Conservation (phyloP, 2,797 vertebrate species). For the Morelia viridis region DNA sequence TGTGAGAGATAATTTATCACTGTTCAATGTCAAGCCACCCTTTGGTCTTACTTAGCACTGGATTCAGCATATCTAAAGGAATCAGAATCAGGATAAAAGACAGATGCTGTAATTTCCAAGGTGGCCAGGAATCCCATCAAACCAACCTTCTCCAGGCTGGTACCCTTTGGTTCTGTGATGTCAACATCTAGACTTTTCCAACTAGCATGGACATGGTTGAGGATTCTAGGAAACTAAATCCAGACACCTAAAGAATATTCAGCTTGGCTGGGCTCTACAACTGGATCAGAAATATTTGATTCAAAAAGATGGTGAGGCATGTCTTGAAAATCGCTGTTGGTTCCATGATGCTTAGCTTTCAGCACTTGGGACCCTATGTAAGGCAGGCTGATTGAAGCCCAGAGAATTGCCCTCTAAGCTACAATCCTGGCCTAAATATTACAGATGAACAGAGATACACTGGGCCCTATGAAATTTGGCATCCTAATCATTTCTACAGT, state of each 20-base stretch:
- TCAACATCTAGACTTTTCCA: background rate
- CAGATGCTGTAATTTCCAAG: background rate
- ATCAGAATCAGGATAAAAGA: background rate
- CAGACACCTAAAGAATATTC: background rate
- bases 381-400: no score
- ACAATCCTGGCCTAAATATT: no score
- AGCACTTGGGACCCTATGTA: no score
- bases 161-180: background rate
- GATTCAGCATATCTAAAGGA: background rate
- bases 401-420: no score
- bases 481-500: no score
- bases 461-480: no score
- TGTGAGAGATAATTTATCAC: slow-evolving; percentile 49
- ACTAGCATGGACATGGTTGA: no score
- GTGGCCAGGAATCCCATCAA: background rate
- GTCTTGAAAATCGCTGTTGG: no score
- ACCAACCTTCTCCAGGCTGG: background rate
- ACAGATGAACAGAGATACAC: no score
- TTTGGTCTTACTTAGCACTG: slow-evolving; percentile 9
- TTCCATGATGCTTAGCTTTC: no score
- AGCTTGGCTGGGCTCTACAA: background rate
- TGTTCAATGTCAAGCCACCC: background rate
- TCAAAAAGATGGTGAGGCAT: no score
- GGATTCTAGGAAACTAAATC: background rate
- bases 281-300: no score